phyloP scores from a whole-genome alignment of 1,140 invertebrate genomes.

The Drosophila ambigua region DNA sequence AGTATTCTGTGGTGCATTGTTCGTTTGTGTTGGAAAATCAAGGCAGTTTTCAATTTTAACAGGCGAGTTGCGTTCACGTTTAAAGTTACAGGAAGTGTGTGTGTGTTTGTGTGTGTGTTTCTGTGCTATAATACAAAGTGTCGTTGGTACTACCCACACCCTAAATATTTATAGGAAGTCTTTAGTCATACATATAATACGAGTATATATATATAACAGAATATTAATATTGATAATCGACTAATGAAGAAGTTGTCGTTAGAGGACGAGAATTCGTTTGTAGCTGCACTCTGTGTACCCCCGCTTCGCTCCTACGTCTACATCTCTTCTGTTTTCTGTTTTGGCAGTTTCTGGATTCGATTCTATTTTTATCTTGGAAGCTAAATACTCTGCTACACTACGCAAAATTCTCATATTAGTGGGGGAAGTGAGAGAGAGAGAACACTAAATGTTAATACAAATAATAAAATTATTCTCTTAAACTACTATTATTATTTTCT shows the following conservation, averaged over 20 bases:
- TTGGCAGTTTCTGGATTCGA: conserved; percentile 50
- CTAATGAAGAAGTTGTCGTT: conserved; percentile 85
- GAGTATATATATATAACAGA: conserved; percentile 39
- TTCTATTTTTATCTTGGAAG: background rate
- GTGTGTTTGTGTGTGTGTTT: conserved; percentile 55
- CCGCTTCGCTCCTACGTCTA: conserved; percentile 15
- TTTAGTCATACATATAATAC: conserved; percentile 56
- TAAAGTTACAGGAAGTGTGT: conserved; percentile 69
- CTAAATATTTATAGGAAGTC: conserved; percentile 77
- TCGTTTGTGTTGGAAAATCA: conserved; percentile 60
- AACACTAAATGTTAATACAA: conserved; percentile 76
- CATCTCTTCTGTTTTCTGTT: conserved; percentile 19
- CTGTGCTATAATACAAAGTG: conserved; percentile 80
- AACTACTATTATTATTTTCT: conserved; percentile 40
- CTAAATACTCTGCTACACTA: conserved; percentile 56
- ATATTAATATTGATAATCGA: conserved; percentile 74
- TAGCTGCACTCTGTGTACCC: conserved; percentile 47
- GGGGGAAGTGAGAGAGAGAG: conserved; percentile 20
- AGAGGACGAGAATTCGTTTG: conserved; percentile 81
- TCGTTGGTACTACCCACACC: conserved; percentile 74
- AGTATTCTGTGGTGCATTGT: conserved; percentile 74
- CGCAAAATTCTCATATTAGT: conserved; percentile 83
- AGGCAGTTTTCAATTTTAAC: conserved; percentile 76
- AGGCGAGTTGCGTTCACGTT: conserved; percentile 51
- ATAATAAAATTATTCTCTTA: conserved; percentile 81